Evolutionary conservation across 2,888 invertebrate species (phyloP), one percentile per base, ranked within the genome.

Genomic region (Hermaeophaga mercurialis): DNA sequence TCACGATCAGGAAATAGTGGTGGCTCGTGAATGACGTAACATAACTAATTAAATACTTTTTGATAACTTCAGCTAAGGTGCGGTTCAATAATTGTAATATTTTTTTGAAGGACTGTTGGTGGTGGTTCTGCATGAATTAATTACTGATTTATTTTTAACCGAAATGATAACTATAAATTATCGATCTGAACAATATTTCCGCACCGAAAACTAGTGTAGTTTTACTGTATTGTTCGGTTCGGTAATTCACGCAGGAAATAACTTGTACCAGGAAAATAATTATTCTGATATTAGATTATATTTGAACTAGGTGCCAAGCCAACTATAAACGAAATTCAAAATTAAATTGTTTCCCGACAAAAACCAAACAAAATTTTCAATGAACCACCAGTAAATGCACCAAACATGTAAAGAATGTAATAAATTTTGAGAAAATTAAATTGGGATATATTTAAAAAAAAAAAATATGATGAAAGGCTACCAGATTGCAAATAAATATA

Each of bases 1-100:
- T 61, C 56, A 59, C 60, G 60, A 56, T 54, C 43, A 52, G 55
- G 58, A 61, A 61, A 61, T 49, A 43, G n/a, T n/a, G n/a, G n/a
- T n/a, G n/a, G n/a, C n/a, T n/a, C n/a, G n/a, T n/a, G n/a, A n/a
- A n/a, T n/a, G n/a, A n/a, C n/a, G n/a, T n/a, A n/a, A n/a, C n/a
- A n/a, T n/a, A n/a, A n/a, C n/a, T n/a, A n/a, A n/a, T n/a, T n/a
- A n/a, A n/a, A n/a, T n/a, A n/a, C n/a, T n/a, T n/a, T n/a, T n/a
- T n/a, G n/a, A n/a, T n/a, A n/a, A n/a, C n/a, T n/a, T n/a, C n/a
- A n/a, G n/a, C n/a, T n/a, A n/a, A n/a, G n/a, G n/a, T n/a, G n/a
- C n/a, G n/a, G n/a, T n/a, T n/a, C n/a, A n/a, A n/a, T n/a, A n/a
- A n/a, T n/a, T n/a, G n/a, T n/a, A n/a, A n/a, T n/a, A n/a, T n/a